These are phyloP conservation scores for Rhaphigaster nebulosa DNA, from an alignment of 2,888 invertebrate species.

Conservation along the genomic window DNA sequence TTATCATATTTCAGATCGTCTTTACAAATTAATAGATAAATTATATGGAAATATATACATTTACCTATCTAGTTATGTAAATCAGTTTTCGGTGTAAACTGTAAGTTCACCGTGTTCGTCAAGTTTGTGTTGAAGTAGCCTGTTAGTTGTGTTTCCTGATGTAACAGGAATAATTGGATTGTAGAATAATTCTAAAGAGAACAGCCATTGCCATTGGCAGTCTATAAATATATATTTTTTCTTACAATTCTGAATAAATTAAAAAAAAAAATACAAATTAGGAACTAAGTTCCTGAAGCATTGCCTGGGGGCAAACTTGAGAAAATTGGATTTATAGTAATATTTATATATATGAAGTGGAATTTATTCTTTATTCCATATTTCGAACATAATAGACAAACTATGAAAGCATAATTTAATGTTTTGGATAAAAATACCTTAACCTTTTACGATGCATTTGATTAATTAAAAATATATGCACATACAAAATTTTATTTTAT, in stretches of 20 bases:
- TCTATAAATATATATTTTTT: background rate
- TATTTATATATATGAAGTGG: no score
- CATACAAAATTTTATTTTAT: no score
- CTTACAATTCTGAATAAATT: background rate
- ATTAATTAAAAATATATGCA: no score
- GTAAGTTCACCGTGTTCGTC: background rate
- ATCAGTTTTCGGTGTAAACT: constrained; percentile 14
- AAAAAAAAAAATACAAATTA: background rate
- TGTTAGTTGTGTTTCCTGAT: background rate
- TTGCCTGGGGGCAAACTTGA: no score
- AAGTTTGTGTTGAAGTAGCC: background rate
- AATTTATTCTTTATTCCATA: no score
- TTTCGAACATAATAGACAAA: no score
- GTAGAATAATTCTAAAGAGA: background rate
- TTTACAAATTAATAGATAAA: background rate
- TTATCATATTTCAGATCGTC: background rate
- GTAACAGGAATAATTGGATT: background rate
- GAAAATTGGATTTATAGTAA: no score
- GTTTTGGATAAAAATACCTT: no score
- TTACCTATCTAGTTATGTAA: constrained; percentile 28
- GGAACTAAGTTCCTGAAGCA: no score
- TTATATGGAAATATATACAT: background rate
- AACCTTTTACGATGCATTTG: no score
- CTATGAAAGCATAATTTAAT: no score
- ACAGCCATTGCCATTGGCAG: background rate